These are phyloP conservation scores for Pyrgus malvae DNA, from an alignment of 2,888 invertebrate species.

Conservation along the genomic window DNA sequence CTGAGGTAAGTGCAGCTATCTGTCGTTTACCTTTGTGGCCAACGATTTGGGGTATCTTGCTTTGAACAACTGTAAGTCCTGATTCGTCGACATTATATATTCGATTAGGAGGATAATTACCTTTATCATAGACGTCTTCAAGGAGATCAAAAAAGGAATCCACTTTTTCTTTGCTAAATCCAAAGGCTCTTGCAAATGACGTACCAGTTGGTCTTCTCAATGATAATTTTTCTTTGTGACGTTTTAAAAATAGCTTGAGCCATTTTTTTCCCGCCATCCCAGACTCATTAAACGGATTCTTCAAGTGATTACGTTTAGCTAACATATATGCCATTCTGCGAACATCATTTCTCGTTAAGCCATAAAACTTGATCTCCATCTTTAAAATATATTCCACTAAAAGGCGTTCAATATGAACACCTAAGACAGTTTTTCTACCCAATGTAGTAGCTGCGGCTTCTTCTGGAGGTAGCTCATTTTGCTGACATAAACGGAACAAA, in stretches of 20 bases:
- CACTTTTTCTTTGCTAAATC: slow-evolving; percentile 16
- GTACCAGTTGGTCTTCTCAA: slow-evolving; percentile 34
- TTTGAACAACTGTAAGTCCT: background rate
- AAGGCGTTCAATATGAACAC: background rate
- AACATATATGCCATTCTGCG: slow-evolving; percentile 22
- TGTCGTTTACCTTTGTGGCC: background rate
- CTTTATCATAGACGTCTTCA: background rate
- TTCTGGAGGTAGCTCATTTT: no score
- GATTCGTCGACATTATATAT: background rate
- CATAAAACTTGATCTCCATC: slow-evolving; percentile 28
- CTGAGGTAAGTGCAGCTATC: background rate
- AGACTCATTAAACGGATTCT: background rate
- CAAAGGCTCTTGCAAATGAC: slow-evolving; percentile 35
- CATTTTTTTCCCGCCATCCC: slow-evolving; percentile 29
- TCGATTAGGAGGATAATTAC: background rate
- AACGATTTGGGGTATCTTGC: background rate
- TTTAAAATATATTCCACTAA: slow-evolving; percentile 28
- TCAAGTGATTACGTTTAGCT: background rate
- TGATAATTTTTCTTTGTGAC: slow-evolving; percentile 34
- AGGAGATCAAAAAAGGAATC: background rate
- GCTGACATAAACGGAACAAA: no score
- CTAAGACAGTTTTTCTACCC: no score
- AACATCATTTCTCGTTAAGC: slow-evolving; percentile 26
- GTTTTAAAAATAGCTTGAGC: slow-evolving; percentile 34
- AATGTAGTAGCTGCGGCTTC: no score